Base-by-base conservation (phyloP, 2,888 invertebrate species). In the Chalcosyrphus nemorum region DNA sequence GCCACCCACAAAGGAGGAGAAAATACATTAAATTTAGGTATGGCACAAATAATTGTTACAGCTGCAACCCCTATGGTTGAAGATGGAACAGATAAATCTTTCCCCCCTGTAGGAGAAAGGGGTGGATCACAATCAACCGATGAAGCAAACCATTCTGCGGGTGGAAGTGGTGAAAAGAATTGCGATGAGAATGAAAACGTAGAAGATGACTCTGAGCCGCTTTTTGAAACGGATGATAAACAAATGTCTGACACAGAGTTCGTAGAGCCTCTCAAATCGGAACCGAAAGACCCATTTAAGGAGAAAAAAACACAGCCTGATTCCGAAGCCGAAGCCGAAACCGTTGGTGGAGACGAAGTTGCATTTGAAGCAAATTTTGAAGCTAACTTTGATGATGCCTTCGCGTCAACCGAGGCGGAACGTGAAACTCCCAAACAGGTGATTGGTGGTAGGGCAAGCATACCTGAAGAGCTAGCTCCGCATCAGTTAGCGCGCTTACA, bases 41-140 rank as follows among this genome's bases (percentile, higher is more conserved):
- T 96, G 87, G 97, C 96, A 65, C 96, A 97, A 91, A 97, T 98
- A 88, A 97, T 97, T 77, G 97, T 98, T 91, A 98, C 97, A 54
- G 97, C 97, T 68, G 97, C 98, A 86, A 98, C 98, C 47, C 98
- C 98, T 50, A 97, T 97, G 96, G 93, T 95, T 88, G 97, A 98
- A 92, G 96, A 97, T 89, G 94, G 96, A 43, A 89, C 89, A 89
- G 96, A 96, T 87, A 95, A 94, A 89, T 94, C 95, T 35, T 96
- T 96, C 92, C 96, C 96, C 88, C 94, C 95, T 89, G 89, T 89
- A 89, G 89, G 88, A 89, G 90, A 91, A 87, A 88, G 88, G 87
- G 89, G 89, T 41, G 78, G 71, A 54, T 74, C 86, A 77, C 70
- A 66, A 77, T 70, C 88, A 87, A 59, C 88, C 87, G 76, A 86